These are phyloP conservation scores for Luidia sarsii DNA, from an alignment of 53 echinoderm and acorn worm genomes.

Conservation along the genomic window DNA sequence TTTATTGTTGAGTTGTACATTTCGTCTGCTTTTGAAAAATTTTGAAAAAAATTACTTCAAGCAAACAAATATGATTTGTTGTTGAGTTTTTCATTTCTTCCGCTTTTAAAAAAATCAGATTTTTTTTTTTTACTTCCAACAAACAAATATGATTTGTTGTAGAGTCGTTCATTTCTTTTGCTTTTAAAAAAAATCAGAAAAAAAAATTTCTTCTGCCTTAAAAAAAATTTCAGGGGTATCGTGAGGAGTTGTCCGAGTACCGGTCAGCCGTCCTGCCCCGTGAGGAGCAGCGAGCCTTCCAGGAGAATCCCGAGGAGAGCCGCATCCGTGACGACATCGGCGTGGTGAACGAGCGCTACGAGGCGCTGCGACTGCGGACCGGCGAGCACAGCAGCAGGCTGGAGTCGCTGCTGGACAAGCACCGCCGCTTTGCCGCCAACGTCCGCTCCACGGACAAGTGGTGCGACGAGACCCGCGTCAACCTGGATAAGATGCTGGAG, in stretches of 20 bases:
- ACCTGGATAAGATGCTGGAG: conserved; percentile 74
- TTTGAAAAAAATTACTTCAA: no score
- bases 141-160: no score
- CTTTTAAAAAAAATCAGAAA: no score
- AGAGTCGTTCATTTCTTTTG: no score
- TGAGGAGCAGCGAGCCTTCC: conserved; percentile 85
- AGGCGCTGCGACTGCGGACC: conserved; percentile 71
- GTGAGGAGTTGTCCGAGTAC: conserved; percentile 90
- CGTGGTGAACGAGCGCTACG: conserved; percentile 81
- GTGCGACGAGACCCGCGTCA: conserved; percentile 71
- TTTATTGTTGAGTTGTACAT: no score
- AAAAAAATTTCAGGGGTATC: conserved; percentile 75
- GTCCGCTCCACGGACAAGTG: conserved; percentile 71
- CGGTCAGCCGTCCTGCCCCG: conserved; percentile 80
- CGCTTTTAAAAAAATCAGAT: no score
- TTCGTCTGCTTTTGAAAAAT: no score
- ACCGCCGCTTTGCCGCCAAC: conserved; percentile 77
- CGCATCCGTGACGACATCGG: conserved; percentile 67
- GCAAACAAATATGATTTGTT: no score
- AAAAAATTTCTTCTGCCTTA: no score
- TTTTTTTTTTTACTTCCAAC: no score
- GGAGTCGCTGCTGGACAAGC: conserved; percentile 77
- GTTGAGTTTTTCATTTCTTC: no score
- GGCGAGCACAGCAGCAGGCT: conserved; percentile 75
- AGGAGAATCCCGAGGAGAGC: conserved; percentile 80